phyloP scores from a whole-genome alignment of 2,888 invertebrate species.

The Alentia gelatinosa region DNA sequence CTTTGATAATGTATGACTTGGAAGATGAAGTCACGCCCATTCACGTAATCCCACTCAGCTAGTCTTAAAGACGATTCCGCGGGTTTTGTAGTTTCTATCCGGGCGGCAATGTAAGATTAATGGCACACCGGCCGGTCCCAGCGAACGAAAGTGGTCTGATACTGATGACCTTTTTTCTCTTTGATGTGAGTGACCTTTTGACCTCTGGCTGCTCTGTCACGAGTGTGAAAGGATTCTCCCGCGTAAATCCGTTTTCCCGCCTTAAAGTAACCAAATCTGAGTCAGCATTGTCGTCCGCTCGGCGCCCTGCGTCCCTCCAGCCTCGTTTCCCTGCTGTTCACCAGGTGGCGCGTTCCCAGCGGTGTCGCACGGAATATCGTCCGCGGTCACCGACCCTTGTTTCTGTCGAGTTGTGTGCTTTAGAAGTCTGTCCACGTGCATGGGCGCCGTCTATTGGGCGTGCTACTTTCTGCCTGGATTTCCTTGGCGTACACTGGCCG shows the following conservation, averaged over 20 bases:
- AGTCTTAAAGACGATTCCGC: too few relatives aligned
- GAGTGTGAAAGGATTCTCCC: background rate
- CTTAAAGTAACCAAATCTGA: too few relatives aligned
- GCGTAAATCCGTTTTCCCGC: background rate
- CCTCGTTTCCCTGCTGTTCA: background rate
- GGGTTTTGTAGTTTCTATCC: too few relatives aligned
- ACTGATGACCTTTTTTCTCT: background rate
- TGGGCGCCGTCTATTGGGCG: background rate
- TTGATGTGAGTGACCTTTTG: background rate
- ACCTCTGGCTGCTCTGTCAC: background rate
- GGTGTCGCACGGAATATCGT: background rate
- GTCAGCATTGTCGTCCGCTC: background rate
- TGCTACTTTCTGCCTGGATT: background rate
- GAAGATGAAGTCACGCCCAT: too few relatives aligned
- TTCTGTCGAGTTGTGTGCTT: background rate
- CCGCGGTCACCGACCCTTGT: background rate
- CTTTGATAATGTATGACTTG: too few relatives aligned
- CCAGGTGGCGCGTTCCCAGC: background rate
- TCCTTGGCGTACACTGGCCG: background rate
- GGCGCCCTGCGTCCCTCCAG: background rate
- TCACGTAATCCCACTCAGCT: too few relatives aligned
- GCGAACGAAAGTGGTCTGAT: background rate
- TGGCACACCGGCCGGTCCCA: background rate
- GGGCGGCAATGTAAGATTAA: too few relatives aligned
- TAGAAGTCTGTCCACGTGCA: background rate